A percentile compares a stretch with the other conserved stretches of the same genome.
These are phyloP conservation scores for Tinea trinotella DNA, from an alignment of 2,888 invertebrate genomes.

Conservation along the genomic window DNA sequence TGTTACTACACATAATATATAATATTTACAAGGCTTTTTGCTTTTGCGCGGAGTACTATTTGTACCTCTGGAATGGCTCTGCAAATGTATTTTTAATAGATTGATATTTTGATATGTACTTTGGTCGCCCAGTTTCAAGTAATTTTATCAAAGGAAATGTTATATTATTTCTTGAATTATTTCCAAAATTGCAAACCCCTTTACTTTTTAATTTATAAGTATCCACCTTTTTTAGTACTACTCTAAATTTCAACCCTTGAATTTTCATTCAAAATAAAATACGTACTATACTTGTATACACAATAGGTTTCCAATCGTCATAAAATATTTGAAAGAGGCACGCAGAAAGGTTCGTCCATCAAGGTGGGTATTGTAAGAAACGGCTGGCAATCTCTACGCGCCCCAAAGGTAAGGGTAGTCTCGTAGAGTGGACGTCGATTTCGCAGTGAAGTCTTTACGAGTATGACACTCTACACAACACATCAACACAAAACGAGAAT, in stretches of 20 bases:
- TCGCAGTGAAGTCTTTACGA: constrained; percentile 63
- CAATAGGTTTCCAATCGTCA: neutral
- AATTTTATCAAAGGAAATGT: too few relatives aligned
- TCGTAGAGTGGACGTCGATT: constrained; percentile 39
- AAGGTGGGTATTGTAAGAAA: constrained; percentile 14
- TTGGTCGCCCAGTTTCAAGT: too few relatives aligned
- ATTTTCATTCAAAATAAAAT: neutral
- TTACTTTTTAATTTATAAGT: too few relatives aligned
- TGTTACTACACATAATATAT: too few relatives aligned
- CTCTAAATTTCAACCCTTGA: neutral
- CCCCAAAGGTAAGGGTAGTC: constrained; percentile 18
- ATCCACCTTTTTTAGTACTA: neutral
- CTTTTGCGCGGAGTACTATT: too few relatives aligned
- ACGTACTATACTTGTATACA: neutral
- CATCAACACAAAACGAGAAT: constrained; percentile 41
- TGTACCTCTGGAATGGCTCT: too few relatives aligned
- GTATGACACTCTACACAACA: constrained; percentile 53
- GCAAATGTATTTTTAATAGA: too few relatives aligned
- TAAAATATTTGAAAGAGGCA: constrained; percentile 13
- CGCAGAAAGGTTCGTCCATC: constrained; percentile 10
- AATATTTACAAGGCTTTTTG: too few relatives aligned
- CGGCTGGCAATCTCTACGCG: constrained; percentile 12
- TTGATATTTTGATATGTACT: too few relatives aligned
- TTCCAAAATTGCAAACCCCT: too few relatives aligned
- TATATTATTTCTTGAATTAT: too few relatives aligned